phyloP scores from a whole-genome alignment of 2,888 invertebrate genomes.

The Trypoxylon attenuatum region DNA sequence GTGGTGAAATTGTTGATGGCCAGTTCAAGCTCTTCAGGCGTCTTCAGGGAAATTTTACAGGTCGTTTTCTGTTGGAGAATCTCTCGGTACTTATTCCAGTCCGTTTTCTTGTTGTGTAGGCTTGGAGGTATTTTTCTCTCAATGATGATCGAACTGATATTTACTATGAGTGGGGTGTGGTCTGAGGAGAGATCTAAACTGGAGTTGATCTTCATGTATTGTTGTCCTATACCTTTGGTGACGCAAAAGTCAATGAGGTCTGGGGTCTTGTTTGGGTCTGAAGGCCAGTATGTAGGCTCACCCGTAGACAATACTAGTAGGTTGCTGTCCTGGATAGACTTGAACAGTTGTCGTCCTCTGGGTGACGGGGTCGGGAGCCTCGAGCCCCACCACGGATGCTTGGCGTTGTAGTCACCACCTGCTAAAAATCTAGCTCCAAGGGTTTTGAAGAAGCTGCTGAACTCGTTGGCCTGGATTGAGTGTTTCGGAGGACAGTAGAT shows the following conservation, averaged over 20 bases:
- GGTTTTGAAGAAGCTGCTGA: conserved; percentile 22
- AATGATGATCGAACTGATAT: not conserved
- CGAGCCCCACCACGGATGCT: too few relatives aligned
- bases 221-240: too few relatives aligned
- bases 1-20: not conserved
- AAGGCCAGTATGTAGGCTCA: not conserved
- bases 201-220: not conserved
- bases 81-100: not conserved
- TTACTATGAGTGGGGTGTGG: too few relatives aligned
- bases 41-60: not conserved
- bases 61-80: not conserved
- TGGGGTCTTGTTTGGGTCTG: too few relatives aligned
- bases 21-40: not conserved
- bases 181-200: not conserved
- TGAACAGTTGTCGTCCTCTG: conserved; percentile 26
- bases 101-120: not conserved
- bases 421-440: conserved; percentile 36
- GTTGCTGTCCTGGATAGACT: not conserved
- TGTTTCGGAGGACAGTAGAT: too few relatives aligned
- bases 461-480: not conserved
- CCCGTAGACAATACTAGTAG: not conserved
- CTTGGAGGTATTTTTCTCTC: not conserved
- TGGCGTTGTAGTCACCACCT: too few relatives aligned
- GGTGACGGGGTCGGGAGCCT: conserved; percentile 30
- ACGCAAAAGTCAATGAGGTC: too few relatives aligned